Conservation (phyloP, 2,113 vertebrate genomes). For the Dipodomys spectabilis region DNA sequence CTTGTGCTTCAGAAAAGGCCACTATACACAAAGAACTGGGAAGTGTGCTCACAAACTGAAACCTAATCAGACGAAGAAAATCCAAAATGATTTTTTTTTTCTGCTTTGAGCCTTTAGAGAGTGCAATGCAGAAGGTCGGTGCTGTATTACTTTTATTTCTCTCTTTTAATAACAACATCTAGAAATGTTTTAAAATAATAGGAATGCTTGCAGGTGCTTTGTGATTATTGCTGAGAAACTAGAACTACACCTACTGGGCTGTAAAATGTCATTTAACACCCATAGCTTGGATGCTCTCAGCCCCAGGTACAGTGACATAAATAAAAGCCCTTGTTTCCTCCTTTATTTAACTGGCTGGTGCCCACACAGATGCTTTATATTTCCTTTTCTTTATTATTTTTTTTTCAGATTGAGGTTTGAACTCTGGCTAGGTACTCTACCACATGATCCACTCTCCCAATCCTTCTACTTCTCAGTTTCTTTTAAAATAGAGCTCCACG, state of each 20-base stretch:
- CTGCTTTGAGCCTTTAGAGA: constrained; percentile 23
- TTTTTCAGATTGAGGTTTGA: no score
- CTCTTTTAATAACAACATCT: constrained; percentile 52
- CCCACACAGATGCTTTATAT: not conserved
- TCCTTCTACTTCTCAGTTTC: no score
- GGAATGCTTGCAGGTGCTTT: constrained; percentile 16
- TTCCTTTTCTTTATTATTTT: no score
- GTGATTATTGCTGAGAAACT: constrained; percentile 47
- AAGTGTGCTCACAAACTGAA: constrained; percentile 26
- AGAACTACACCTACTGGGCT: not conserved
- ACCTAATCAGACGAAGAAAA: constrained; percentile 60
- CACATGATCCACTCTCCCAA: no score
- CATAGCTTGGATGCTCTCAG: not conserved
- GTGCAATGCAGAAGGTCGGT: constrained; percentile 9
- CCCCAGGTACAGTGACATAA: not conserved
- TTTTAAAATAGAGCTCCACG: no score
- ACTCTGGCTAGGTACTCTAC: no score
- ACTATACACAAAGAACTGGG: constrained; percentile 1
- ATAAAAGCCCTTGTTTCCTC: not conserved
- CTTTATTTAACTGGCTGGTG: not conserved
- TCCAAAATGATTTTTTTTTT: constrained; percentile 44
- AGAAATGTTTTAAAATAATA: constrained; percentile 46
- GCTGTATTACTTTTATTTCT: not conserved
- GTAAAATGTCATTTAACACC: not conserved
- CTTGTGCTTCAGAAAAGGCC: constrained; percentile 55